A percentile compares a stretch with the other conserved stretches of the same genome.
phyloP scores from a whole-genome alignment of 2,113 vertebrate genomes.

The Corythaeola cristata region DNA sequence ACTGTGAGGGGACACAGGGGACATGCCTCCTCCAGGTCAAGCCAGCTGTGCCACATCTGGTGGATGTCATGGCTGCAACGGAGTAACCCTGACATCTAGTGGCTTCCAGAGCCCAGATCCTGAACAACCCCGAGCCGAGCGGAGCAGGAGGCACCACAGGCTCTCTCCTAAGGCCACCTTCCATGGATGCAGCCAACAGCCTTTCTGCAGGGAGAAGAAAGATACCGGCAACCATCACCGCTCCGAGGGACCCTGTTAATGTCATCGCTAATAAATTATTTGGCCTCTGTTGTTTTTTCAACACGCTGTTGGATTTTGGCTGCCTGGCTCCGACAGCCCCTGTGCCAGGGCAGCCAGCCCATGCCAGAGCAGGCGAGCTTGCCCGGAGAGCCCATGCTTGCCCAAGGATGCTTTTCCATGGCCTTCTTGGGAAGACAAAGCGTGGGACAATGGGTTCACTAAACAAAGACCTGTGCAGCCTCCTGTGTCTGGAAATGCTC shows the following conservation, averaged over 20 bases:
- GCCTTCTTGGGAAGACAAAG: background rate
- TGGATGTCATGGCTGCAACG: fast-evolving
- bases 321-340: background rate
- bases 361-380: background rate
- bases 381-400: fast-evolving
- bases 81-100: slow-evolving; percentile 66
- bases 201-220: fast-evolving
- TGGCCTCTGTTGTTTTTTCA: background rate
- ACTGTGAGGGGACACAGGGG: too few relatives aligned
- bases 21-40: background rate
- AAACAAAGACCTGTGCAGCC: background rate
- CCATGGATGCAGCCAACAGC: background rate
- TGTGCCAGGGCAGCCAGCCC: background rate
- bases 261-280: fast-evolving
- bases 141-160: background rate
- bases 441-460: background rate
- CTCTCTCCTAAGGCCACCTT: background rate
- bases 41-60: slow-evolving; percentile 38
- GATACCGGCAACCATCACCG: fast-evolving
- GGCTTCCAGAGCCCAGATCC: background rate
- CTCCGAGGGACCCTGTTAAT: fast-evolving
- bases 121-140: fast-evolving
- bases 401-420: background rate
- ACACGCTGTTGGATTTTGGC: background rate
- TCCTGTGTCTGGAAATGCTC: background rate